Evolutionary conservation across 92 coral and sea anemone genomes (phyloP).

Genomic region (Paramuricea clavata): DNA sequence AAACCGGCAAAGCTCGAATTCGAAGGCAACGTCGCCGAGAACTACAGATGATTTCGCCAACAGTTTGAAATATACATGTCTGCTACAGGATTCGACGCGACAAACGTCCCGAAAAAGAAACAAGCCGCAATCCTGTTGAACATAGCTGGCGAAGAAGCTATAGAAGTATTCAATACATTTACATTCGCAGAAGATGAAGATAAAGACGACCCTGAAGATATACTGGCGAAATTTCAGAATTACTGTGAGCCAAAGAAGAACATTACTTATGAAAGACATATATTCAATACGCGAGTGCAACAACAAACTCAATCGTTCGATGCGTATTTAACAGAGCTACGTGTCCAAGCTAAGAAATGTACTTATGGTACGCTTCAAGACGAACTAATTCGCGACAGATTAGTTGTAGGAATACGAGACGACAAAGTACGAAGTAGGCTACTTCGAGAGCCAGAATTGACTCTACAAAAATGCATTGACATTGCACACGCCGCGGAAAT

Average conservation of each 20-base stretch:
- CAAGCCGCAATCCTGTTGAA: not conserved
- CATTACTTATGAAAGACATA: not conserved
- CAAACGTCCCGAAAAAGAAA: not conserved
- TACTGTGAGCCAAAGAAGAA: not conserved
- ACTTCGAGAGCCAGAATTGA: slow-evolving; percentile 33
- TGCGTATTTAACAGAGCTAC: slow-evolving; percentile 28
- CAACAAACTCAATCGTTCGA: not conserved
- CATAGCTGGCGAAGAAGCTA: not conserved
- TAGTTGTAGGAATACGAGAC: slow-evolving; percentile 3
- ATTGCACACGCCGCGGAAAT: not conserved
- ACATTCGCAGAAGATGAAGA: not conserved
- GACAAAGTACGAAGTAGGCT: slow-evolving; percentile 15
- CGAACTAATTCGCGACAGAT: not conserved
- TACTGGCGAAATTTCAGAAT: slow-evolving; percentile 3
- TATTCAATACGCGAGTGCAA: not conserved
- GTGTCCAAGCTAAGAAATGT: not conserved
- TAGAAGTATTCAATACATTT: slow-evolving; percentile 3
- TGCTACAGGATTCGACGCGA: not conserved
- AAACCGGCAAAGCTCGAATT: not conserved
- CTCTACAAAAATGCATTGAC: slow-evolving; percentile 23
- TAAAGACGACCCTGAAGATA: slow-evolving; percentile 6
- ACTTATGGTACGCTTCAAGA: not conserved
- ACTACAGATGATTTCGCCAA: not conserved
- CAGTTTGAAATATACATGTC: slow-evolving; percentile 1
- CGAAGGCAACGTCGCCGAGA: not conserved